A percentile compares a stretch with the other conserved stretches of the same genome.
Conservation (phyloP, 2,888 invertebrate genomes). For the Sphecodes monilicornis region DNA sequence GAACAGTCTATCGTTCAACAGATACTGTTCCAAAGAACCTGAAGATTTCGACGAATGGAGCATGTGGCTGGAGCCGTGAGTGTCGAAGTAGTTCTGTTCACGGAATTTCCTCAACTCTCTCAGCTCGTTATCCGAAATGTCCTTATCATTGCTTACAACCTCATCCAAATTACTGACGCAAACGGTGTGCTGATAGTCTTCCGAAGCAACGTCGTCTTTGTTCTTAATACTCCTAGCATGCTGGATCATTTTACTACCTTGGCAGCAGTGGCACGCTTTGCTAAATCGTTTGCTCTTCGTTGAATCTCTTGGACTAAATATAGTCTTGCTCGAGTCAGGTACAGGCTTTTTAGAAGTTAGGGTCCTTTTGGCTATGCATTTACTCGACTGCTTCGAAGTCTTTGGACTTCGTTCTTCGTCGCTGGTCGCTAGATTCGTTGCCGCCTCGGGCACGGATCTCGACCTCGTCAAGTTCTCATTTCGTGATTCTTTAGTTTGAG, state of each 20-base stretch:
- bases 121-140: conserved; percentile 41
- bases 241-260: background rate
- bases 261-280: conserved; percentile 29
- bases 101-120: conserved; percentile 84
- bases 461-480: background rate
- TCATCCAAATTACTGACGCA: conserved; percentile 11
- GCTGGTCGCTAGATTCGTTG: background rate
- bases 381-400: conserved; percentile 26
- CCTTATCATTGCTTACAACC: background rate
- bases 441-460: background rate
- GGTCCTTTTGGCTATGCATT: conserved; percentile 51
- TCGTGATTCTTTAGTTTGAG: conserved; percentile 4
- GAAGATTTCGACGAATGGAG: conserved; percentile 71
- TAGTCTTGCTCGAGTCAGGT: conserved; percentile 43
- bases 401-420: background rate
- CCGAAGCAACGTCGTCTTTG: background rate
- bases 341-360: conserved; percentile 56
- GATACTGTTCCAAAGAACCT: conserved; percentile 86
- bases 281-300: conserved; percentile 19
- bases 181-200: conserved; percentile 11
- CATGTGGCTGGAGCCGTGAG: conserved; percentile 85
- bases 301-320: conserved; percentile 25
- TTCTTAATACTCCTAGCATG: background rate
- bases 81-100: conserved; percentile 87
- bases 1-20: conserved; percentile 86